Percentiles rank a stretch among this genome's conserved stretches.
Evolutionary conservation across 2,888 invertebrate genomes (phyloP).

Genomic region (Orthosia incerta): DNA sequence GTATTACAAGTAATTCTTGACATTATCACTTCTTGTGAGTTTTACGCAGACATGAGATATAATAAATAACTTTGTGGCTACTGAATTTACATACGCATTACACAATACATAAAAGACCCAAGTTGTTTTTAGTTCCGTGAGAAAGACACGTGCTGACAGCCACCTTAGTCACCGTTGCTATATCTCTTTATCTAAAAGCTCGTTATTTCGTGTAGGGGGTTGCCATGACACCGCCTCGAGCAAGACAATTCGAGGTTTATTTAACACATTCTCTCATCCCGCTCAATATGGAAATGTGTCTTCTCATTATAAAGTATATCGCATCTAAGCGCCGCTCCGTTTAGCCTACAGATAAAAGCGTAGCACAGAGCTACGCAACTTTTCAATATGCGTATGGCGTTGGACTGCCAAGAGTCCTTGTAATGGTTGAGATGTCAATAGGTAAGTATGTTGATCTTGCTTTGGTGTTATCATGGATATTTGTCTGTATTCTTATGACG

Average conservation of each 20-base stretch:
- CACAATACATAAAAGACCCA: background rate
- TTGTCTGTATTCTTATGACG: background rate
- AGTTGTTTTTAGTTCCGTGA: background rate
- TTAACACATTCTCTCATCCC: background rate
- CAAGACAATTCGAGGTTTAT: background rate
- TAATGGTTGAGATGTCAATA: background rate
- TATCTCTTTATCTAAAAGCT: background rate
- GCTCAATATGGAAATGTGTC: background rate
- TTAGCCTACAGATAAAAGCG: no score
- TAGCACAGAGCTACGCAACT: background rate
- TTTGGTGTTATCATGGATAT: constrained; percentile 8
- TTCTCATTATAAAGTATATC: background rate
- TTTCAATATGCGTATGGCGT: background rate
- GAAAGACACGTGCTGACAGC: background rate
- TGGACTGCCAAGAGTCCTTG: background rate
- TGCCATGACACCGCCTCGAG: background rate
- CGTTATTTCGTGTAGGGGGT: background rate
- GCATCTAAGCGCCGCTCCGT: background rate
- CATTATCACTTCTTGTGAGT: constrained; percentile 18
- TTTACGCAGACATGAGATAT: constrained; percentile 12
- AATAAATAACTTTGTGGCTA: constrained; percentile 9
- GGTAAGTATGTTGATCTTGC: background rate
- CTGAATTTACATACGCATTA: background rate
- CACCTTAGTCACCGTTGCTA: background rate
- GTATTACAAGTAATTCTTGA: background rate